Evolutionary conservation across 2,888 invertebrate genomes (phyloP).

Genomic region (Drosophila suboccidentalis): DNA sequence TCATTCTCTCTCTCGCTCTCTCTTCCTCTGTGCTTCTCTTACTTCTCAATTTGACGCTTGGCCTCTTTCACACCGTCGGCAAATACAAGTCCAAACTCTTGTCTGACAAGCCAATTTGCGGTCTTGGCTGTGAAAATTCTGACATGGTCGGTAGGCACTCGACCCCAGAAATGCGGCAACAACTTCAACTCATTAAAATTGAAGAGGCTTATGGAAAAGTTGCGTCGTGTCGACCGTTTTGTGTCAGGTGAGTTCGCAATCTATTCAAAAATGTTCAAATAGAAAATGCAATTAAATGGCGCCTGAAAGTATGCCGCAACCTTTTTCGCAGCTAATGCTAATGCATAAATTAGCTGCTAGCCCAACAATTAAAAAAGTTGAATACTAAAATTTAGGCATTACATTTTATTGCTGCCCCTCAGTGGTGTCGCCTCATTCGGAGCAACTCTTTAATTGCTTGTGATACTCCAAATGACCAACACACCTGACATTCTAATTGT

Average conservation of each 20-base stretch:
- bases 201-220: conserved; percentile 52
- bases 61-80: conserved; percentile 9
- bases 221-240: conserved; percentile 41
- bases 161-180: conserved; percentile 45
- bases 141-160: conserved; percentile 28
- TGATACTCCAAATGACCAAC: conserved; percentile 38
- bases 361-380: conserved; percentile 66
- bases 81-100: conserved; percentile 19
- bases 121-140: conserved; percentile 45
- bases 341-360: conserved; percentile 65
- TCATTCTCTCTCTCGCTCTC: background rate
- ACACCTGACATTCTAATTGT: conserved; percentile 8
- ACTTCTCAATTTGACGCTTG: background rate
- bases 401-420: conserved; percentile 48
- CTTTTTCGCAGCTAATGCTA: conserved; percentile 46
- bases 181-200: conserved; percentile 68
- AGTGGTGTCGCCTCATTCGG: background rate
- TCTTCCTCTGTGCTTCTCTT: background rate
- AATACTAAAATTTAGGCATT: conserved; percentile 59
- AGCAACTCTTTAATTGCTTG: conserved; percentile 61
- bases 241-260: conserved; percentile 33
- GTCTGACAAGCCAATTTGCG: conserved; percentile 62
- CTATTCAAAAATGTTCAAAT: conserved; percentile 38
- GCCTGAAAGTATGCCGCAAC: conserved; percentile 37
- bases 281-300: conserved; percentile 60